Conservation (phyloP, 2,888 invertebrate species). For the Schizotus pectinicornis region DNA sequence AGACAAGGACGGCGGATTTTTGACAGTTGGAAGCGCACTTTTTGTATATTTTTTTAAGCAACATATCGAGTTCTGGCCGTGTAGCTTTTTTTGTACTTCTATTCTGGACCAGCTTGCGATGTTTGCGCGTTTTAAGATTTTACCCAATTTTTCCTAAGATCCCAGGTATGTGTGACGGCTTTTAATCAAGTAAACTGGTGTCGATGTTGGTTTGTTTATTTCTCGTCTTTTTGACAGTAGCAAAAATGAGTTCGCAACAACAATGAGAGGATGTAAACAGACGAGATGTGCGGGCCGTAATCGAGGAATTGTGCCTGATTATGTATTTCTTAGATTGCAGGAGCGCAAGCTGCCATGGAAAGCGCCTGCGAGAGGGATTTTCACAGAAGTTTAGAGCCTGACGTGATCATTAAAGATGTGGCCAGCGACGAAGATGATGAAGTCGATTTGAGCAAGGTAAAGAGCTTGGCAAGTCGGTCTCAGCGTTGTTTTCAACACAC, state of each 20-base stretch:
- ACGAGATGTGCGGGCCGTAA: too few species aligned
- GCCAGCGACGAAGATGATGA: slow-evolving; percentile 21
- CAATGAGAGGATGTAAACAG: too few species aligned
- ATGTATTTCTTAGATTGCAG: slow-evolving; percentile 7
- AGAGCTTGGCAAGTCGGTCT: not conserved
- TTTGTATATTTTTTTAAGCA: slow-evolving; percentile 54
- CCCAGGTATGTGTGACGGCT: slow-evolving; percentile 10
- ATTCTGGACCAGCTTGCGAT: slow-evolving; percentile 40
- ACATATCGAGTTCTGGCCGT: slow-evolving; percentile 45
- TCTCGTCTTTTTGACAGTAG: slow-evolving; percentile 48
- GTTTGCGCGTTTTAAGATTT: slow-evolving; percentile 19
- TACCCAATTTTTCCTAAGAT: slow-evolving; percentile 4
- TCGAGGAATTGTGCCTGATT: not conserved
- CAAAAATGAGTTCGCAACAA: slow-evolving; percentile 20
- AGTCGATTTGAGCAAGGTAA: not conserved
- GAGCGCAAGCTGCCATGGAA: slow-evolving; percentile 11
- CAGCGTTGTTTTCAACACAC: too few species aligned
- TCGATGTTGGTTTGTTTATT: slow-evolving; percentile 49
- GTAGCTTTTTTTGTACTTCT: slow-evolving; percentile 46
- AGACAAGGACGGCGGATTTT: slow-evolving; percentile 40
- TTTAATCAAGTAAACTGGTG: slow-evolving; percentile 2
- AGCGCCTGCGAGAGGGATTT: slow-evolving; percentile 23
- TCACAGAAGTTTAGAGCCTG: slow-evolving; percentile 28
- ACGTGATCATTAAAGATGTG: slow-evolving; percentile 26
- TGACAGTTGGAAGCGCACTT: slow-evolving; percentile 53